These are phyloP conservation scores for Drosophila picticornis DNA, from an alignment of 2,888 invertebrate genomes.

Conservation along the genomic window DNA sequence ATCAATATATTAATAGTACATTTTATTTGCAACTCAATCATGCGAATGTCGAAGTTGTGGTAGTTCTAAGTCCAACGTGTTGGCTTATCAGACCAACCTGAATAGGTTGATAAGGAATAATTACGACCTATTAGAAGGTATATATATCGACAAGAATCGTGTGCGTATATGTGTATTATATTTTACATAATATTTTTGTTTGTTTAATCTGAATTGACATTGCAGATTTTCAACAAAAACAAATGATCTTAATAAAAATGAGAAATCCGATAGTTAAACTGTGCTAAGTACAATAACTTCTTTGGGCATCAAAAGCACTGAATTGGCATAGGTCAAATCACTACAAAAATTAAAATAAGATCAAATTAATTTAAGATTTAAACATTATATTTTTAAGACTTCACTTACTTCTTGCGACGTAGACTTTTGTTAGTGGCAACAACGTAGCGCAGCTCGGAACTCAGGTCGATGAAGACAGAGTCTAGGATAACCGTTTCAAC, in stretches of 20 bases:
- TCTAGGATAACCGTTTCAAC: slow-evolving; percentile 84
- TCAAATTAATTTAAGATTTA: not conserved
- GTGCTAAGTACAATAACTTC: slow-evolving; percentile 81
- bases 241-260: not conserved
- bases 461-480: slow-evolving; percentile 62
- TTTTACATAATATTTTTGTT: not conserved
- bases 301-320: slow-evolving; percentile 78
- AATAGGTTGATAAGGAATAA: not conserved
- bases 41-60: not conserved
- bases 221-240: not conserved
- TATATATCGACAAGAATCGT: not conserved
- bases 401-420: slow-evolving; percentile 74
- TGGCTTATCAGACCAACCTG: not conserved
- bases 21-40: not conserved
- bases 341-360: slow-evolving; percentile 42
- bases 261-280: slow-evolving; percentile 40
- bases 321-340: slow-evolving; percentile 68
- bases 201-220: not conserved
- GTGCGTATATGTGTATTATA: not conserved
- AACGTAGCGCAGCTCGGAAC: slow-evolving; percentile 69
- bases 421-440: slow-evolving; percentile 78
- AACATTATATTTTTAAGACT: too few species aligned
- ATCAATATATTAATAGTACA: not conserved
- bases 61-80: not conserved
- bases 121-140: not conserved